Base-by-base conservation (phyloP, 2,113 vertebrate species). In the Gymnarchus niloticus region DNA sequence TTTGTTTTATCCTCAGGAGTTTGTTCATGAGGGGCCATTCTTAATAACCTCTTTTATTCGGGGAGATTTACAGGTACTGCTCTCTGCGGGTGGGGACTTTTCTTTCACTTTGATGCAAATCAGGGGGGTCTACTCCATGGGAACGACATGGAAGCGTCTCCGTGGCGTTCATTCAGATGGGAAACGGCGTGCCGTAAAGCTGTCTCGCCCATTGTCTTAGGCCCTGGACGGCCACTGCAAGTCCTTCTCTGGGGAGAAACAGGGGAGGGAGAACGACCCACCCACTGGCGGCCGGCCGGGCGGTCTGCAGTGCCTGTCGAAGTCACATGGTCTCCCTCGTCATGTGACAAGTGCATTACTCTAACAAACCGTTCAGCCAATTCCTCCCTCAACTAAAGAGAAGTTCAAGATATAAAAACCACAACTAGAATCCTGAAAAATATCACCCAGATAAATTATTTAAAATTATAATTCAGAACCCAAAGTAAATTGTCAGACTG, bases 51-150 rank as follows among this genome's bases (percentile, higher is more conserved):
- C 56, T 83, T 59, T 83, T 83, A 57, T 83, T 83, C 21, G 80
- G 10, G 41, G 19, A 83, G 82, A 83, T 83, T 83, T 83, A 83
- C 82, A 83, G 82, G 82, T 83, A 83, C 21, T 44, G 82, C 54
- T 44, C 56, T 46, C 56, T 1, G 56, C 21, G 37, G 82, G 82
- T 33, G 82, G 82, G 28, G 14, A 7, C 28, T 56, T 54, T 56
- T 14, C 82, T 57, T 83, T 83, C 37, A 57, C 80, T 82, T 82
- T 82, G 80, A 82, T 82, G 80, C 80, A 82, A 82, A 82, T 82
- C 80, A 82, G 80, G 52, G 54, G 54, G 78, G 52, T 83, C 81
- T 83, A 19, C 81, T 56, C 54, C 81, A 83, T 83, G 81, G 81
- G 81, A 83, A 83, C 37, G 14, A 57, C 10, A 17, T 23, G 46